These are phyloP conservation scores for Patiria miniata DNA, from an alignment of 35 echinoderm and acorn worm species.

Conservation along the genomic window DNA sequence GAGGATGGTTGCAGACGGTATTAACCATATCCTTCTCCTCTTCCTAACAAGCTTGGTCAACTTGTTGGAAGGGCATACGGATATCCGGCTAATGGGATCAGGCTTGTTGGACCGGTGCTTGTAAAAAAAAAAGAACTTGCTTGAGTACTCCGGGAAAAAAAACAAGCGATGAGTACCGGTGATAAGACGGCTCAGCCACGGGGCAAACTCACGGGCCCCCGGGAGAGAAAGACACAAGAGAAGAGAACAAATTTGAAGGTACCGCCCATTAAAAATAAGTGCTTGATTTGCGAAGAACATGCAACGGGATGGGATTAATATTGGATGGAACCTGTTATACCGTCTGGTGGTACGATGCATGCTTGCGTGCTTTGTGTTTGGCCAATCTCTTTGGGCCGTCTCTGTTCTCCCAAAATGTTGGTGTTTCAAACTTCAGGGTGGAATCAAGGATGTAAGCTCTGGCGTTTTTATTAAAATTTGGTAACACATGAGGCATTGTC, in stretches of 20 bases:
- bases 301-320: slow-evolving; percentile 7
- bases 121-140: not conserved
- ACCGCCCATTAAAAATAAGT: slow-evolving; percentile 24
- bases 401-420: no score
- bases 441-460: no score
- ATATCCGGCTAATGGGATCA: slow-evolving; percentile 14
- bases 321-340: not conserved
- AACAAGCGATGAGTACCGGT: slow-evolving; percentile 4
- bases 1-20: slow-evolving; percentile 5
- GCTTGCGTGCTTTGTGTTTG: not conserved
- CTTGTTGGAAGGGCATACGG: slow-evolving; percentile 13
- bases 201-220: not conserved
- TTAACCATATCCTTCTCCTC: not conserved
- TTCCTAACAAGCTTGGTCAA: slow-evolving; percentile 25
- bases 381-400: not conserved
- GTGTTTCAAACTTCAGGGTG: no score
- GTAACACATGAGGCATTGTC: no score
- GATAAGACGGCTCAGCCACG: slow-evolving; percentile 1
- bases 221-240: not conserved
- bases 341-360: slow-evolving; percentile 5
- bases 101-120: not conserved
- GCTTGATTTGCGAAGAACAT: slow-evolving; percentile 8
- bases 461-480: no score
- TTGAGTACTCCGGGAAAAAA: not conserved
- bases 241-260: slow-evolving; percentile 3